Conservation (phyloP, 2,888 invertebrate genomes). For the Drosophila borealis region DNA sequence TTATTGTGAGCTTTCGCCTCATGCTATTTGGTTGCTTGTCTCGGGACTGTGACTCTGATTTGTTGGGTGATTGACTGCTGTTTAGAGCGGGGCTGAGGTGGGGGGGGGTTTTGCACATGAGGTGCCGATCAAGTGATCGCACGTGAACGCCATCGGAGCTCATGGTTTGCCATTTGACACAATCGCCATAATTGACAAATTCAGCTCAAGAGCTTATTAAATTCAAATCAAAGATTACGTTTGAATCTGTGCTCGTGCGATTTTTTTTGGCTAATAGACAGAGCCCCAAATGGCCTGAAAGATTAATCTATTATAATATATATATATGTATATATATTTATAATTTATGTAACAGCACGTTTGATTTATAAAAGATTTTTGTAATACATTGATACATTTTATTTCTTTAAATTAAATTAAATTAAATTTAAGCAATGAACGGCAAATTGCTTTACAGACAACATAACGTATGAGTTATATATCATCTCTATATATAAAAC, state of each 20-base stretch:
- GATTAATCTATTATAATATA: neutral
- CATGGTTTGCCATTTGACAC: slow-evolving; percentile 37
- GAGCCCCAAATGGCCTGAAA: neutral
- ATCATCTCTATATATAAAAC: too few relatives aligned
- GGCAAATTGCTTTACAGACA: too few relatives aligned
- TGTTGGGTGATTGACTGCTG: slow-evolving; percentile 32
- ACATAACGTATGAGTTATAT: too few relatives aligned
- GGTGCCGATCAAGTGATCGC: slow-evolving; percentile 72
- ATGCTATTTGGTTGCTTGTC: slow-evolving; percentile 18
- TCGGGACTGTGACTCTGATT: slow-evolving; percentile 36
- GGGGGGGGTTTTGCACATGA: slow-evolving; percentile 52
- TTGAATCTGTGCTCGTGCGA: neutral
- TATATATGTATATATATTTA: too few relatives aligned
- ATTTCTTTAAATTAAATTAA: too few relatives aligned
- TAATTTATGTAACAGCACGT: too few relatives aligned
- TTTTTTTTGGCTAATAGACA: neutral
- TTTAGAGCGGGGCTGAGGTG: neutral
- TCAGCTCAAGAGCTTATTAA: slow-evolving; percentile 16
- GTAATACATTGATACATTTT: too few relatives aligned
- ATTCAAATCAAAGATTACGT: slow-evolving; percentile 37
- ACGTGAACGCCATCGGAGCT: slow-evolving; percentile 64
- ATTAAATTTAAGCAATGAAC: too few relatives aligned
- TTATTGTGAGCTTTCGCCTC: slow-evolving; percentile 54
- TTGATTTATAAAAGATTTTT: too few relatives aligned
- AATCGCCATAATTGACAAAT: slow-evolving; percentile 44